Percentiles rank a stretch among this genome's conserved stretches.
Evolutionary conservation across 2,888 invertebrate species (phyloP).

Genomic region (Cataglyphis rosenhaueri): DNA sequence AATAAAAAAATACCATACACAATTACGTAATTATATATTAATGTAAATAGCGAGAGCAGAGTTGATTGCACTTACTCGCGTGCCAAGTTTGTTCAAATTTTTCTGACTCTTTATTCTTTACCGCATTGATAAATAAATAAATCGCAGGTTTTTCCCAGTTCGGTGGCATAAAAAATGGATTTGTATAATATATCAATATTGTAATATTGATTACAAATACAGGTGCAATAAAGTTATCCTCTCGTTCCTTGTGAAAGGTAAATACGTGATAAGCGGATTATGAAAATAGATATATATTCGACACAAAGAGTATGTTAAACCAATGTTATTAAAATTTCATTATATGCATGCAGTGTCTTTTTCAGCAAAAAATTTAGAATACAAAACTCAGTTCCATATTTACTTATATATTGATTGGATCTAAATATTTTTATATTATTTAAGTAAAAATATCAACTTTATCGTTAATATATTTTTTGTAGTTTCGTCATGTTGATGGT

Average conservation of each 20-base stretch:
- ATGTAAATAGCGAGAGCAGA: slow-evolving; percentile 37
- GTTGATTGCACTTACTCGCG: slow-evolving; percentile 48
- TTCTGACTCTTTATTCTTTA: slow-evolving; percentile 39
- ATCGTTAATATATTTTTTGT: not conserved
- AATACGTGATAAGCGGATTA: not conserved
- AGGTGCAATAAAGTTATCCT: slow-evolving; percentile 16
- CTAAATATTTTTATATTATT: not conserved
- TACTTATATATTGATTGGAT: not conserved
- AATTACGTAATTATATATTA: slow-evolving; percentile 58
- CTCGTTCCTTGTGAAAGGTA: not conserved
- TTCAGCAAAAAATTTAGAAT: slow-evolving; percentile 5
- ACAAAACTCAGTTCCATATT: not conserved
- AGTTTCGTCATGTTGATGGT: not conserved
- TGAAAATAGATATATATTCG: slow-evolving; percentile 13
- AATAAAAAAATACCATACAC: slow-evolving; percentile 67
- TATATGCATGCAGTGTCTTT: slow-evolving; percentile 20
- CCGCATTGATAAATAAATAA: slow-evolving; percentile 1
- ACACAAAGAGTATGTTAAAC: not conserved
- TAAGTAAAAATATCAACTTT: slow-evolving; percentile 18
- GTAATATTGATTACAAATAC: slow-evolving; percentile 13
- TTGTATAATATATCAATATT: slow-evolving; percentile 5
- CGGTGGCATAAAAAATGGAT: slow-evolving; percentile 5
- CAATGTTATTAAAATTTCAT: slow-evolving; percentile 30
- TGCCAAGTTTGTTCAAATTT: slow-evolving; percentile 8
- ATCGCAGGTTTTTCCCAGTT: slow-evolving; percentile 8